Conservation (phyloP, 2,113 vertebrate genomes). For the Bufo bufo region DNA sequence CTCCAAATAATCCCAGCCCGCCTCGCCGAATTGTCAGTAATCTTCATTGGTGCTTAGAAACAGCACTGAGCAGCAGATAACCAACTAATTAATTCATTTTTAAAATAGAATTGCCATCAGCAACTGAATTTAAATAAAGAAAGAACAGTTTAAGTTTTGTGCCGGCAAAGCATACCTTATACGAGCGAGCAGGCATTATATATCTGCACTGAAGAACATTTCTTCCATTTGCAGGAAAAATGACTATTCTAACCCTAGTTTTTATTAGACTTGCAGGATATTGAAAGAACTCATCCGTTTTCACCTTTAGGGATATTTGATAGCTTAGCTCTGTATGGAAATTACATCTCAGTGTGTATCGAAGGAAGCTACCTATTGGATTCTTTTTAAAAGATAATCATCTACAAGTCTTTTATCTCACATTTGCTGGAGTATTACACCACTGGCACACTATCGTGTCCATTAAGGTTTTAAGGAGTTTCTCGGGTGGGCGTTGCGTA, state of each 20-base stretch:
- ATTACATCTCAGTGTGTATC: conserved; percentile 7
- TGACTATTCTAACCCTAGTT: not conserved
- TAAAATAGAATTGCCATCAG: conserved; percentile 49
- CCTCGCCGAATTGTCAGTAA: conserved; percentile 34
- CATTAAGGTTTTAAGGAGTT: not conserved
- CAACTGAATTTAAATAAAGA: conserved; percentile 38
- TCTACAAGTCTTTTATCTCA: conserved; percentile 13
- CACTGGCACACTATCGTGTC: not conserved
- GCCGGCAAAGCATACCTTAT: conserved; percentile 16
- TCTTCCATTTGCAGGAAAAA: not conserved
- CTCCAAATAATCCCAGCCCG: conserved; percentile 34
- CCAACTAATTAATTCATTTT: conserved; percentile 52
- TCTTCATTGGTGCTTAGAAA: conserved; percentile 41
- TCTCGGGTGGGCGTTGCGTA: not conserved
- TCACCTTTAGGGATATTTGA: conserved; percentile 3
- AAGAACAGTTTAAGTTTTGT: conserved; percentile 28
- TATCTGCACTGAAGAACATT: not conserved
- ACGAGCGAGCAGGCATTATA: not conserved
- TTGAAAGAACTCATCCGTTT: not conserved
- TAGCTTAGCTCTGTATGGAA: not conserved
- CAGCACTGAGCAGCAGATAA: conserved; percentile 36
- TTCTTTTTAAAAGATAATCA: conserved; percentile 23
- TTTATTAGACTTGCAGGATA: not conserved
- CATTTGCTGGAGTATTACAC: not conserved
- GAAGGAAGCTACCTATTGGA: not conserved